Percentiles rank a stretch among this genome's conserved stretches.
Conservation (phyloP, 2,113 vertebrate species). For the Trogon surrucura region DNA sequence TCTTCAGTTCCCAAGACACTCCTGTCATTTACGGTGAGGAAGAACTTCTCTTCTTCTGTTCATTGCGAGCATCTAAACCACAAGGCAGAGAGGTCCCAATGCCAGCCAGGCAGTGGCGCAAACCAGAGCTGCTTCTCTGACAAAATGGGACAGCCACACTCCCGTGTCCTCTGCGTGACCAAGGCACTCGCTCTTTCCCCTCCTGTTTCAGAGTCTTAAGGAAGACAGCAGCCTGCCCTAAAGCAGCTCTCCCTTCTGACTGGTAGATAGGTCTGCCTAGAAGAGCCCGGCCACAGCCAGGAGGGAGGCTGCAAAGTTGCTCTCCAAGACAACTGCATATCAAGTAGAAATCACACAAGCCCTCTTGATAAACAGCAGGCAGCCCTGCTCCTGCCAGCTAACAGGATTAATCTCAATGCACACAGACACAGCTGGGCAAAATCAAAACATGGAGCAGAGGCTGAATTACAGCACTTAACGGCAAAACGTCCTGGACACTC, state of each 20-base stretch:
- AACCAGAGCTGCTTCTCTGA: rapidly evolving
- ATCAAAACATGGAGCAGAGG: constrained; percentile 62
- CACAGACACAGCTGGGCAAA: constrained; percentile 68
- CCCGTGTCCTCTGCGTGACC: neutral
- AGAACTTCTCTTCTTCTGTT: neutral
- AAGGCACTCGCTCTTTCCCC: neutral
- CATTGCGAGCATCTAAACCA: neutral
- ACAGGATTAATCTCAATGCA: constrained; percentile 69
- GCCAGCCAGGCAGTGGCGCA: neutral
- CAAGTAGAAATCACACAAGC: constrained; percentile 48
- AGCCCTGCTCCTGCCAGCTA: constrained; percentile 41
- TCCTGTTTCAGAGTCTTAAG: too few relatives aligned
- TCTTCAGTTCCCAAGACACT: neutral
- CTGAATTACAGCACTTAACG: constrained; percentile 32
- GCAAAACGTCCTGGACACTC: neutral
- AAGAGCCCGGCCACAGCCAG: neutral
- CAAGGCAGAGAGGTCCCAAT: rapidly evolving
- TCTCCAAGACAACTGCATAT: constrained; percentile 23
- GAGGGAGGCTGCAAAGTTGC: neutral
- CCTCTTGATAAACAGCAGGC: constrained; percentile 69
- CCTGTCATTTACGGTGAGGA: neutral
- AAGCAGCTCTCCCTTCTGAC: neutral
- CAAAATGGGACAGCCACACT: rapidly evolving
- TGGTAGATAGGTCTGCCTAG: neutral
- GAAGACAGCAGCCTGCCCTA: neutral